A percentile compares a stretch with the other conserved stretches of the same genome.
Evolutionary conservation across 1,140 invertebrate genomes (phyloP).

Genomic region (Brachionus plicatilis): DNA sequence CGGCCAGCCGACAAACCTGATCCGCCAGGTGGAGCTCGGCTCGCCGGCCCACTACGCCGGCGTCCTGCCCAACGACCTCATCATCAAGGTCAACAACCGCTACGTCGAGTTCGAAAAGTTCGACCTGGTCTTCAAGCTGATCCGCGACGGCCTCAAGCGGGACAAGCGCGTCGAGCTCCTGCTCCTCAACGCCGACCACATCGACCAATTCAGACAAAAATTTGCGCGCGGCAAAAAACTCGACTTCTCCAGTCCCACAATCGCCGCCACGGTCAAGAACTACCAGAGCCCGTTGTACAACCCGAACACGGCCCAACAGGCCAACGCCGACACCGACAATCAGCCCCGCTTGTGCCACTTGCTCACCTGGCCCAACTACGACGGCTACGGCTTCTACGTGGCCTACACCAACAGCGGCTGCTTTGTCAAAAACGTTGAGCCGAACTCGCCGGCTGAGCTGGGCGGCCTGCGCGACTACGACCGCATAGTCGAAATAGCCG

Average conservation of each 20-base stretch:
- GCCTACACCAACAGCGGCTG: conserved; percentile 14
- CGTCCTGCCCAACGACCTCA: conserved; percentile 12
- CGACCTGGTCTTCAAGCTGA: conserved; percentile 20
- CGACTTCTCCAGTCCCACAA: neutral
- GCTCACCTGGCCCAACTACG: conserved; percentile 15
- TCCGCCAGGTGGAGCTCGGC: conserved; percentile 6
- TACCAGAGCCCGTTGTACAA: conserved; percentile 4
- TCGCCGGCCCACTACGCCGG: conserved; percentile 39
- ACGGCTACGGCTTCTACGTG: conserved; percentile 37
- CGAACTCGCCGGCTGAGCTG: neutral
- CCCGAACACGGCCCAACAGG: neutral
- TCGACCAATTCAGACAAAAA: neutral
- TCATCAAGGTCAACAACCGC: conserved; percentile 1
- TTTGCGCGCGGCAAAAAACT: neutral
- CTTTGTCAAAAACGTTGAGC: conserved; percentile 30
- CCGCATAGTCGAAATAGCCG: conserved; percentile 22
- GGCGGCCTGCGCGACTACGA: conserved; percentile 32
- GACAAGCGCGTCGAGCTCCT: conserved; percentile 7
- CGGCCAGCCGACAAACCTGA: neutral
- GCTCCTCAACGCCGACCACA: neutral
- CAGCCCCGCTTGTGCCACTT: conserved; percentile 28
- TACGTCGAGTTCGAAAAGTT: conserved; percentile 32
- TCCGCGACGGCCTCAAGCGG: neutral
- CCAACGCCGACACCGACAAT: neutral
- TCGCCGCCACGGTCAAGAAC: neutral